Conservation (phyloP, 2,797 vertebrate species). For the Erpetoichthys calabaricus region DNA sequence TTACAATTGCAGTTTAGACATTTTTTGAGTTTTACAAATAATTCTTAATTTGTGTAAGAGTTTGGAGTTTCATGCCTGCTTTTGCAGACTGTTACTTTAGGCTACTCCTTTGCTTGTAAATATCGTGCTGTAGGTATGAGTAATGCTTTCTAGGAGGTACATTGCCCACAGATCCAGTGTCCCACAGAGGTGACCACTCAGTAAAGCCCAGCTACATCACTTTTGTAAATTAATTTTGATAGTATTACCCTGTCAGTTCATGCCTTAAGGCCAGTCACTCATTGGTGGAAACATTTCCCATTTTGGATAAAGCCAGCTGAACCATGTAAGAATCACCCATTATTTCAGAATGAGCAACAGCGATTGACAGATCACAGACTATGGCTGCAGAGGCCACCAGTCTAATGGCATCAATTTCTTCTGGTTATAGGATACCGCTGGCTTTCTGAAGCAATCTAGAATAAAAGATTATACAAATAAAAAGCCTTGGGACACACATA, state of each 20-base stretch:
- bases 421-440: conserved; percentile 38
- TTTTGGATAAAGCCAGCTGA: conserved; percentile 73
- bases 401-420: conserved; percentile 49
- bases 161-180: conserved; percentile 46
- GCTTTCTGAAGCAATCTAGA: conserved; percentile 26
- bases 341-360: conserved; percentile 55
- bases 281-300: conserved; percentile 43
- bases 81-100: conserved; percentile 1
- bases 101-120: conserved; percentile 35
- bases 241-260: conserved; percentile 72
- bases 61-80: no score
- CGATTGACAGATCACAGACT: conserved; percentile 71
- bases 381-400: conserved; percentile 49
- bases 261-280: conserved; percentile 63
- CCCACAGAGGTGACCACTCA: conserved; percentile 49
- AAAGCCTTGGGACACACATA: neutral
- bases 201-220: conserved; percentile 58
- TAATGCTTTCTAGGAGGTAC: conserved; percentile 68
- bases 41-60: no score
- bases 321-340: conserved; percentile 66
- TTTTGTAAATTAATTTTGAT: conserved; percentile 89
- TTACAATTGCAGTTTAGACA: no score
- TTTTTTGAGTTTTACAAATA: no score
- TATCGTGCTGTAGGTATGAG: conserved; percentile 37
- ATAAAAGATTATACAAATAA: conserved; percentile 17